Evolutionary conservation across 1,140 invertebrate genomes (phyloP), one percentile per base, ranked within the genome.

Genomic region (Temnothorax longispinosus): DNA sequence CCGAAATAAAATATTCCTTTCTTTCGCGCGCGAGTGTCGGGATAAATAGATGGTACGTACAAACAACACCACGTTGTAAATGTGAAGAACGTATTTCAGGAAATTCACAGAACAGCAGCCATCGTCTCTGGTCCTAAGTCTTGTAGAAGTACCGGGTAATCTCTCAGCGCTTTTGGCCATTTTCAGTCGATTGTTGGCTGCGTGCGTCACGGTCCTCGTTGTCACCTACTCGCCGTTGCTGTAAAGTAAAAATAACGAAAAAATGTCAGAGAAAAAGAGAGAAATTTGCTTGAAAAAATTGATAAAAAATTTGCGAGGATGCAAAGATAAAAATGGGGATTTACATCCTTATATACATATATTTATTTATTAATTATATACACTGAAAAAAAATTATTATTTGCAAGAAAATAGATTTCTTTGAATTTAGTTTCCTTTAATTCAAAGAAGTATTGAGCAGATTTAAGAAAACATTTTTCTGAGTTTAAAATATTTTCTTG

Each of bases 21-120:
- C 54, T 47, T 11, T 60, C 27, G 27, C 41, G 56, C 54, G 21
- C 15, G 13, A n/a, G 11, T 21, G 18, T 18, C 11, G n/a, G 6
- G 13, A 60, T 60, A 84, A 78, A 78, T 85, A 35, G 21, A 56
- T 54, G 38, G 32, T 84, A 96, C 97, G 97, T 95, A 98, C 97
- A 95, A 98, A 96, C 91, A 98, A 97, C 64, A 98, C 96, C 60
- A 97, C 96, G 92, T 98, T 98, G 96, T 97, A 98, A 91, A 98
- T 97, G 94, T 97, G 97, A 50, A 98, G 96, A 87, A 98, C 97
- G 91, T 97, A 97, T 95, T 97, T 97, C 15, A 98, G 94, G 91
- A 98, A 97, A 93, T 97, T 97, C 69, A 97, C 96, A 35, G 97
- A 97, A 92, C 97, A 98, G 92, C 97, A 98, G 69, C 97, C 97